Conservation (phyloP, 2,888 invertebrate genomes). For the Drosophila parthenogenetica region DNA sequence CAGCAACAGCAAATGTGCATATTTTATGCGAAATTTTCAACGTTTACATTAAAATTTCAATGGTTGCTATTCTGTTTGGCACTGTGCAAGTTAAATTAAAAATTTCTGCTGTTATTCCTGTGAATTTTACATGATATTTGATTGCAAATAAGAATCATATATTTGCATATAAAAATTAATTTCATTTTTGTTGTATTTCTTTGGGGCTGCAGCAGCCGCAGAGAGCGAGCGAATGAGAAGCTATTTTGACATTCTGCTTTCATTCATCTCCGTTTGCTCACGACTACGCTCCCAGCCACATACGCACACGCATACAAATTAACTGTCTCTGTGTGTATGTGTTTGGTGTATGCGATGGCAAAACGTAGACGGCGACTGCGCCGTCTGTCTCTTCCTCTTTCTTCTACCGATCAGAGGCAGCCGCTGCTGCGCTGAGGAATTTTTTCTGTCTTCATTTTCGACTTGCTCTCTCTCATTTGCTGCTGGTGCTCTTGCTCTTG, state of each 20-base stretch:
- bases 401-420: slow-evolving; percentile 51
- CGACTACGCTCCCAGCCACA: slow-evolving; percentile 56
- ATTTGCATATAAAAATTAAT: slow-evolving; percentile 70
- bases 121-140: slow-evolving; percentile 26
- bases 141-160: slow-evolving; percentile 46
- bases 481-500: slow-evolving; percentile 8
- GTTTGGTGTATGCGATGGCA: slow-evolving; percentile 37
- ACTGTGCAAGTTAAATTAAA: slow-evolving; percentile 16
- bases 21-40: slow-evolving; percentile 59
- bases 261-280: slow-evolving; percentile 74
- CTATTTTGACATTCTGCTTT: slow-evolving; percentile 78
- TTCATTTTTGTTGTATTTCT: slow-evolving; percentile 63
- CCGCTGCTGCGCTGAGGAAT: slow-evolving; percentile 67
- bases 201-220: slow-evolving; percentile 64
- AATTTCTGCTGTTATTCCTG: slow-evolving; percentile 11
- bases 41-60: slow-evolving; percentile 25
- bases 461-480: slow-evolving; percentile 49
- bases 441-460: slow-evolving; percentile 71
- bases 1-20: slow-evolving; percentile 70
- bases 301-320: slow-evolving; percentile 41
- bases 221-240: slow-evolving; percentile 49
- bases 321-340: slow-evolving; percentile 37
- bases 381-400: slow-evolving; percentile 46
- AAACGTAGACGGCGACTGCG: slow-evolving; percentile 56
- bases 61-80: slow-evolving; percentile 8